These are phyloP conservation scores for Sebastes matsubarae DNA, from an alignment of 2,797 vertebrate species.

Conservation along the genomic window DNA sequence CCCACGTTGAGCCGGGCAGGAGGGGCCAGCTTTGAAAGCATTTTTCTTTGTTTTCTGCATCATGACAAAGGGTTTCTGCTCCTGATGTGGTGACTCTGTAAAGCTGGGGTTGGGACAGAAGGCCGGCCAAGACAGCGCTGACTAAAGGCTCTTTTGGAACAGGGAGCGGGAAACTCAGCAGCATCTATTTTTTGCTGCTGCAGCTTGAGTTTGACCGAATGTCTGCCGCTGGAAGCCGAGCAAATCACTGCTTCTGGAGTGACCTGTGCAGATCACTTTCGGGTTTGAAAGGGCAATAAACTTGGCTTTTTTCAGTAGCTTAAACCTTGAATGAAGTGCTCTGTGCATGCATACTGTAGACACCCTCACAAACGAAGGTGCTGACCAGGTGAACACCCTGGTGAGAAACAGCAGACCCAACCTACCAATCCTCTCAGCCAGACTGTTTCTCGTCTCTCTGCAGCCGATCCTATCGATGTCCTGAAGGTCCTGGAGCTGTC, in stretches of 20 bases:
- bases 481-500: slow-evolving; percentile 84
- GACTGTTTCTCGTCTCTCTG: slow-evolving; percentile 3
- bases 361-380: neutral
- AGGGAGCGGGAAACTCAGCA: neutral
- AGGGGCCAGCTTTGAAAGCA: no score
- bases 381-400: neutral
- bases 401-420: neutral
- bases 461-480: slow-evolving; percentile 83
- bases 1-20: no score
- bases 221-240: neutral
- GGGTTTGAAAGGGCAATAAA: neutral
- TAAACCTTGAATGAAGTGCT: neutral
- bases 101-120: neutral
- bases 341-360: neutral
- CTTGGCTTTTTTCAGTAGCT: neutral
- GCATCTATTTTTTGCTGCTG: neutral
- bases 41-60: neutral
- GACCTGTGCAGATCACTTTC: neutral
- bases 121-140: neutral
- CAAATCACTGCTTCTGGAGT: neutral
- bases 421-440: neutral
- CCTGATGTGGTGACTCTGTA: neutral
- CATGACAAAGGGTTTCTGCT: neutral
- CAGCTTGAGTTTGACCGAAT: neutral
- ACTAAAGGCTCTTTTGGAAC: neutral